Evolutionary conservation across 2,797 vertebrate species (phyloP), one percentile per base, ranked within the genome.

Genomic region (Morelia viridis): DNA sequence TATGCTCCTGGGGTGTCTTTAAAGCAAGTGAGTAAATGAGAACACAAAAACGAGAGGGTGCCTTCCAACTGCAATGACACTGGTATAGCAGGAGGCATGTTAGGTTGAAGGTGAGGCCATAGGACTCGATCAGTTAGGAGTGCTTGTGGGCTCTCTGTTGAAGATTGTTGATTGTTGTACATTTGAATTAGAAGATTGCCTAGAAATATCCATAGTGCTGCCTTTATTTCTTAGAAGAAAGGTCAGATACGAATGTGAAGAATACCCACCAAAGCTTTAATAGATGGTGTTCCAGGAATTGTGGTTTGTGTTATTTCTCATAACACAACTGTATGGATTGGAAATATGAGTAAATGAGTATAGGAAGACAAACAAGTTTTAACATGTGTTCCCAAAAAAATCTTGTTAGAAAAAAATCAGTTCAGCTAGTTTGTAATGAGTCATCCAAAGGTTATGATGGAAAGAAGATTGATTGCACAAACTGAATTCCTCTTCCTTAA

Each of bases 11-110:
- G 97, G 3, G 97, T 97, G 92, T 92, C 97, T 17, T 97, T 99
- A 8, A 99, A 99, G 94, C 99, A 99, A 98, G 99, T 99, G 92
- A 94, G 93, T 24, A 85, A 90, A 85, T 19, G 0, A 71, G 83
- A 17, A 60, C n/a, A 26, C 24, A 13, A 65, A 88, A 84, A 84
- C 3, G 10, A 76, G 84, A 64, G 0, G n/a, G 4, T 80, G 3
- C 56, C 28, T 35, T 24, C 22, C 5, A 80, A 80, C 9, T 88
- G 53, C 11, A 3, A 13, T 76, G 5, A 87, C 5, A 4, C 35
- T 61, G 31, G 10, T 26, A 60, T 68, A 28, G 56, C 13, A 46
- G 9, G 26, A 35, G 87, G 4, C 31, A 5, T 7, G 26, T 28
- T 57, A 68, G 2, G 9, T 28, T 91, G 53, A 35, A 58, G 24